A percentile compares a stretch with the other conserved stretches of the same genome.
Evolutionary conservation across 2,797 vertebrate species (phyloP).

Genomic region (Typhlichthys eigenmanni): DNA sequence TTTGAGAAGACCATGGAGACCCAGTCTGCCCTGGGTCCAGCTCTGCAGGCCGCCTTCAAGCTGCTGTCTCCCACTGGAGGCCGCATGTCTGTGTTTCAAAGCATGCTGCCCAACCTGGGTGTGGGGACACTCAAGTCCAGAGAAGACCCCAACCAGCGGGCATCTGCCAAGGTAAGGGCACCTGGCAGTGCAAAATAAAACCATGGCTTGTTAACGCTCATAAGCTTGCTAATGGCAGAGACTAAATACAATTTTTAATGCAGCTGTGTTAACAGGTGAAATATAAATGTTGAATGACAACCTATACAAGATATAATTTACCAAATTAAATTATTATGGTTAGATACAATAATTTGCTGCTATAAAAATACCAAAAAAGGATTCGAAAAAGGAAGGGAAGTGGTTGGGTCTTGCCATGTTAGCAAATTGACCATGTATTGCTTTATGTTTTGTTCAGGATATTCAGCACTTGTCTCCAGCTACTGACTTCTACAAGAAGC

Average conservation of each 20-base stretch:
- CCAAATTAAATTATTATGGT: neutral
- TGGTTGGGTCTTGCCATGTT: neutral
- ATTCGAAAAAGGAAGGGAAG: neutral
- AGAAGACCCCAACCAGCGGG: constrained; percentile 91
- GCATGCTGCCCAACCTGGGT: constrained; percentile 90
- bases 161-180: constrained; percentile 85
- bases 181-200: neutral
- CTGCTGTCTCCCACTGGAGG: constrained; percentile 93
- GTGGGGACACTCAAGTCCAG: constrained; percentile 88
- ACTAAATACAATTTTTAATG: too few species aligned
- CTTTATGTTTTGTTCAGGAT: constrained; percentile 75
- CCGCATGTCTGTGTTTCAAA: constrained; percentile 93
- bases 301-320: too few species aligned
- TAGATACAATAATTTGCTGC: neutral
- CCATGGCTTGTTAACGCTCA: neutral
- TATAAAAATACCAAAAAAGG: neutral
- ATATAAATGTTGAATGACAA: too few species aligned
- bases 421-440: neutral
- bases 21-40: constrained; percentile 91
- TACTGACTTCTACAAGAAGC: constrained; percentile 97
- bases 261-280: too few species aligned
- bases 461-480: constrained; percentile 91
- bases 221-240: too few species aligned
- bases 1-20: constrained; percentile 94
- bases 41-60: constrained; percentile 92